phyloP scores from a whole-genome alignment of 2,113 vertebrate species.

The Malurus elegans region DNA sequence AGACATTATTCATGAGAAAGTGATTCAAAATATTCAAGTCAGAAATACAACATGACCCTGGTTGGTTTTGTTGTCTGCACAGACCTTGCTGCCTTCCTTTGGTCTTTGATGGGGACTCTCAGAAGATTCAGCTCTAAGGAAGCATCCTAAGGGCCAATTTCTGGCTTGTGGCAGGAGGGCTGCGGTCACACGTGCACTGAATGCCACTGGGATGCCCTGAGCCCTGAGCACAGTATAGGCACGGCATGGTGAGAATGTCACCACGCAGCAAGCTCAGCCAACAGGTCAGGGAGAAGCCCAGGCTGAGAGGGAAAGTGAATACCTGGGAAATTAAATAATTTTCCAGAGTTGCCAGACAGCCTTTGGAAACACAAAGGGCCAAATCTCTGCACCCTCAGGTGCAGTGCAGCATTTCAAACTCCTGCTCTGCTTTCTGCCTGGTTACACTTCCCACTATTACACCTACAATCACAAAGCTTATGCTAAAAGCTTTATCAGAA shows the following conservation, averaged over 20 bases:
- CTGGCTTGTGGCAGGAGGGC: neutral
- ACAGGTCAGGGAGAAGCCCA: neutral
- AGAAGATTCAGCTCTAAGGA: neutral
- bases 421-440: neutral
- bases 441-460: neutral
- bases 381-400: neutral
- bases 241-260: neutral
- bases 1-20: neutral
- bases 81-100: neutral
- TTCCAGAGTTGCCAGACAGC: neutral
- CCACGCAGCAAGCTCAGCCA: neutral
- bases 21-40: neutral
- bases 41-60: neutral
- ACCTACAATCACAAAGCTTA: neutral
- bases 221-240: neutral
- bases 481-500: neutral
- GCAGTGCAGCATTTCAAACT: neutral
- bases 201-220: rapidly evolving
- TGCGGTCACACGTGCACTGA: rapidly evolving
- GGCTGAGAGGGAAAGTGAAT: neutral
- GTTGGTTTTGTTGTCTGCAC: neutral
- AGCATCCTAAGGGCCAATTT: neutral
- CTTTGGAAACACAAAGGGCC: neutral
- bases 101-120: neutral
- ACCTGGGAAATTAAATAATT: neutral